Evolutionary conservation across 2,888 invertebrate genomes (phyloP).

Genomic region (Leptogaster cylindrica): DNA sequence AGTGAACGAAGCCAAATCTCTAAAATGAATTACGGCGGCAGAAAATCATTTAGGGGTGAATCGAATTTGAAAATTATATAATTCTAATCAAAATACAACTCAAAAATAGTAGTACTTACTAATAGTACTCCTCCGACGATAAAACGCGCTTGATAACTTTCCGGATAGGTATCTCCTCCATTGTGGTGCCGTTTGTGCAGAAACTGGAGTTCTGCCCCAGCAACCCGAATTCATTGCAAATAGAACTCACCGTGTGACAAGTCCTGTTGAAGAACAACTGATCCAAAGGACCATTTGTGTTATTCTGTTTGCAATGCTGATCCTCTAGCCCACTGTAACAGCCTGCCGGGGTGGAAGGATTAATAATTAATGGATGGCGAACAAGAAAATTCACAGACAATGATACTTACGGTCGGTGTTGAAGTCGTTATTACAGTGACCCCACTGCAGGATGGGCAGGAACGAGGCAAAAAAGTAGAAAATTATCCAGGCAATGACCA

Average conservation of each 20-base stretch:
- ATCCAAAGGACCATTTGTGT: slow-evolving; percentile 57
- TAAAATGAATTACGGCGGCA: too few species aligned
- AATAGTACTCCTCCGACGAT: slow-evolving; percentile 73
- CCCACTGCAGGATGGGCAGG: slow-evolving; percentile 70
- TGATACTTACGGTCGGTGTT: slow-evolving; percentile 67
- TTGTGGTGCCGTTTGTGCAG: slow-evolving; percentile 61
- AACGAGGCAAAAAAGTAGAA: slow-evolving; percentile 78
- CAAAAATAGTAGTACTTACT: slow-evolving; percentile 55
- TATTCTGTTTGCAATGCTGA: slow-evolving; percentile 62
- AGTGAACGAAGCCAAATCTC: too few species aligned
- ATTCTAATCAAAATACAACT: too few species aligned
- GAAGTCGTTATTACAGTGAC: slow-evolving; percentile 69
- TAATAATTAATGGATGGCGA: slow-evolving; percentile 38
- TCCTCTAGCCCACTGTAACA: slow-evolving; percentile 73
- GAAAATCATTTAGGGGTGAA: too few species aligned
- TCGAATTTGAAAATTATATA: too few species aligned
- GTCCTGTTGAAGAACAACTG: slow-evolving; percentile 65
- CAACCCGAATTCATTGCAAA: slow-evolving; percentile 61
- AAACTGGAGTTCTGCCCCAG: slow-evolving; percentile 61
- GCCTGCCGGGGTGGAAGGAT: slow-evolving; percentile 61
- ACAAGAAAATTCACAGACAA: slow-evolving; percentile 35
- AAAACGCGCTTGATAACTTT: slow-evolving; percentile 65
- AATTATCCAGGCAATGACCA: slow-evolving; percentile 78
- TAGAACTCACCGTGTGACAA: slow-evolving; percentile 64
- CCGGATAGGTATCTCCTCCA: slow-evolving; percentile 62